Evolutionary conservation across 92 coral and sea anemone genomes (phyloP).

Genomic region (Anthopleura xanthogrammica): DNA sequence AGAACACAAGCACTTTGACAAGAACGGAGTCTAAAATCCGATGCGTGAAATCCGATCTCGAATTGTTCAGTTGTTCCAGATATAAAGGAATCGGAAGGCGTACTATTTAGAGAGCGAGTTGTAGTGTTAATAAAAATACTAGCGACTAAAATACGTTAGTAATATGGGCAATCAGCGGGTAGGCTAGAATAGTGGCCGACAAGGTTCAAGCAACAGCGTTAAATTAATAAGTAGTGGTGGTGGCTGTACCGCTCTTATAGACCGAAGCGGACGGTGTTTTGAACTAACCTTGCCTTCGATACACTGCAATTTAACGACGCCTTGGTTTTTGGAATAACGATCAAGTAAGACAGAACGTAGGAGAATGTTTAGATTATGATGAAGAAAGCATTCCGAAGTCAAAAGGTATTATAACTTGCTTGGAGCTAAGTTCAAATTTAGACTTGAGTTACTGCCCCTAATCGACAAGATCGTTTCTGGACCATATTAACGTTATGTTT

Average conservation of each 20-base stretch:
- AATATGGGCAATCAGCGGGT: slow-evolving; percentile 14
- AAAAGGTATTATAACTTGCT: not conserved
- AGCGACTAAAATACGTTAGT: not conserved
- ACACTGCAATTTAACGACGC: not conserved
- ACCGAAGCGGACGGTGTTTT: not conserved
- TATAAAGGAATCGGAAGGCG: not conserved
- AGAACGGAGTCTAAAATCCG: not conserved
- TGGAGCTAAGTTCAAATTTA: not conserved
- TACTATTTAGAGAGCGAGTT: not conserved
- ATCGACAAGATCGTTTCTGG: not conserved
- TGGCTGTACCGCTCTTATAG: not conserved
- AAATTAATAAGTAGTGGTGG: not conserved
- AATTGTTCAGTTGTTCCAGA: not conserved
- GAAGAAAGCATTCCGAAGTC: not conserved
- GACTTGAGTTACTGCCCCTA: not conserved
- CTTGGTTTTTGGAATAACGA: not conserved
- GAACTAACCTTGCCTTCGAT: not conserved
- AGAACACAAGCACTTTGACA: not conserved
- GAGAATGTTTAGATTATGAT: not conserved
- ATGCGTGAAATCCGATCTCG: slow-evolving; percentile 5
- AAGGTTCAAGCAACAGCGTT: not conserved
- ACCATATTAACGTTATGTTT: not conserved
- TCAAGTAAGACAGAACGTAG: not conserved
- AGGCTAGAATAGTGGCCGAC: not conserved
- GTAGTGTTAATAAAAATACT: not conserved